Evolutionary conservation across 2,888 invertebrate genomes (phyloP), one percentile per base, ranked within the genome.

Genomic region (Nysson spinosus): DNA sequence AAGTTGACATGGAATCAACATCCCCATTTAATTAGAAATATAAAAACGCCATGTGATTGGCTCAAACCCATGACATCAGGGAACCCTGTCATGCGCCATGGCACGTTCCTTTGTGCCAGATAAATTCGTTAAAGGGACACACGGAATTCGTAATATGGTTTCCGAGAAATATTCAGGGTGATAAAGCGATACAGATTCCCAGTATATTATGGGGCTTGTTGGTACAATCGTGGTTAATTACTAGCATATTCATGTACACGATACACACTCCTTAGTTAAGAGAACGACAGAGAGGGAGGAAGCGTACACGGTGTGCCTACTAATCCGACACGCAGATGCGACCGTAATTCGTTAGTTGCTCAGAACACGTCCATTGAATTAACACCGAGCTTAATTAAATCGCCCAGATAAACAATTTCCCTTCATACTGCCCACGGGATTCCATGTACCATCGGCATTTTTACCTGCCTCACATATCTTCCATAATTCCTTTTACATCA

Each of bases 161-260:
- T n/a, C 16, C 24, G 46, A 32, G 44, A 49, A 32, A 49, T 51
- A 61, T 42, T 49, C 22, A 5, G 55, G 4, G 30, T 30, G 35
- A 71, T 70, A 62, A 71, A 66, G 57, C 70, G 44, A 30, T 12
- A 34, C 20, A 19, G 34, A 56, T 60, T 52, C 63, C 42, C 50
- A 34, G 50, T 40, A 55, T 47, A 46, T 74, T 74, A 66, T 58
- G 56, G 58, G 60, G 54, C 51, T 57, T 61, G 65, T 56, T 58
- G 61, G 64, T 52, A 72, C 75, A 75, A 75, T 75, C 63, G 75
- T 51, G 74, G 74, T 74, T 74, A 74, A 74, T 74, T 72, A 75
- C 72, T 43, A 60, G 55, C 69, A 72, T 75, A 74, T 74, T 75
- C 75, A 71, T 69, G 69, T 37, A 62, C 60, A 42, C 66, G 69